Conservation (phyloP, 2,888 invertebrate species). For the Dione juno region DNA sequence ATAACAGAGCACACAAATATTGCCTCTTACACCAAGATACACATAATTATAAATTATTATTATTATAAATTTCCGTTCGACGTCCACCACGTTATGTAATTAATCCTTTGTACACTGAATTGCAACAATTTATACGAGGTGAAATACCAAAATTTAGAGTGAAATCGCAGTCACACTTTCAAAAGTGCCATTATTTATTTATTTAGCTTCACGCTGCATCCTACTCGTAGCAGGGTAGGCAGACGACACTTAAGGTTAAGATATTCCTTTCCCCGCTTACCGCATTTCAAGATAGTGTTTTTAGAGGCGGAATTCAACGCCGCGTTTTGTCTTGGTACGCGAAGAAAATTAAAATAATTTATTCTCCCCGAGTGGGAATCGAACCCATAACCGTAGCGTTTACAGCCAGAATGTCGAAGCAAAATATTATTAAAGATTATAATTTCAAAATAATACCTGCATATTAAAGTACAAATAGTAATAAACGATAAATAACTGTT, state of each 20-base stretch:
- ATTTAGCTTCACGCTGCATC: too few species aligned
- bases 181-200: too few species aligned
- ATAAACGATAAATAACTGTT: conserved; percentile 9
- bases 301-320: too few species aligned
- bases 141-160: not conserved
- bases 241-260: too few species aligned
- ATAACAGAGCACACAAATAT: conserved; percentile 11
- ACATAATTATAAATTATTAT: not conserved
- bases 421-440: not conserved
- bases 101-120: not conserved
- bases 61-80: not conserved
- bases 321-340: too few species aligned
- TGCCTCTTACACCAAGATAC: not conserved
- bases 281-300: too few species aligned
- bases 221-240: too few species aligned
- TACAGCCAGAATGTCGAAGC: not conserved
- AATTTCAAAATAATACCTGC: not conserved
- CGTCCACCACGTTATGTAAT: conserved; percentile 4
- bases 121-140: not conserved
- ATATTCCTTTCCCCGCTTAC: too few species aligned
- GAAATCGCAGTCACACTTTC: too few species aligned
- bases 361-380: too few species aligned
- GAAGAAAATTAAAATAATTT: too few species aligned
- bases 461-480: conserved; percentile 1
- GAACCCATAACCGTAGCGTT: too few species aligned